A percentile compares a stretch with the other conserved stretches of the same genome.
These are phyloP conservation scores for Coptotermes formosanus DNA, from an alignment of 1,140 invertebrate species.

Conservation along the genomic window DNA sequence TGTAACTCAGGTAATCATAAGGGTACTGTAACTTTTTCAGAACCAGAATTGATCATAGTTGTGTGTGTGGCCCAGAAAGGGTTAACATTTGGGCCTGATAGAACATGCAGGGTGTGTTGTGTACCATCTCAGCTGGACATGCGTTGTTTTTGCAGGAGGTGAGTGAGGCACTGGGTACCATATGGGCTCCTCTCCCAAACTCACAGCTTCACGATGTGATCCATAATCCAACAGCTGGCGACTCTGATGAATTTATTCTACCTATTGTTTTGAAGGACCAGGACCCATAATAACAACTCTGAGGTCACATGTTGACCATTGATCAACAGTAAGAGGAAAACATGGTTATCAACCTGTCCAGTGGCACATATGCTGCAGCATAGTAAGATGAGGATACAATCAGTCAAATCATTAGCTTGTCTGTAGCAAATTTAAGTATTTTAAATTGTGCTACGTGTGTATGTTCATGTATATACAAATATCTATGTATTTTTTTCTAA, in stretches of 20 bases:
- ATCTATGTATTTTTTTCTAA: neutral
- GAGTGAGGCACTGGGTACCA: slow-evolving; percentile 45
- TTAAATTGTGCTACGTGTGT: neutral
- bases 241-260: slow-evolving; percentile 51
- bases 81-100: neutral
- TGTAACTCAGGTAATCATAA: too few species aligned
- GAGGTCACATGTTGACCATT: neutral
- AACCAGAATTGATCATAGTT: too few species aligned
- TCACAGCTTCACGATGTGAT: slow-evolving; percentile 48
- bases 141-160: slow-evolving; percentile 46
- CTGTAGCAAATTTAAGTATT: neutral
- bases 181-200: slow-evolving; percentile 47
- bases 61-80: neutral
- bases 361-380: neutral
- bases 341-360: neutral
- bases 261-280: slow-evolving; percentile 49
- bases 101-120: slow-evolving; percentile 36
- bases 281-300: slow-evolving; percentile 38
- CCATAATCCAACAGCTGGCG: slow-evolving; percentile 46
- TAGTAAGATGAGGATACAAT: neutral
- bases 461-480: neutral
- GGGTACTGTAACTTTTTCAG: too few species aligned
- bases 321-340: neutral
- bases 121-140: neutral
- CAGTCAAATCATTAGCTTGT: neutral